These are phyloP conservation scores for Drosophila kepulauana DNA, from an alignment of 1,140 invertebrate genomes.

Conservation along the genomic window DNA sequence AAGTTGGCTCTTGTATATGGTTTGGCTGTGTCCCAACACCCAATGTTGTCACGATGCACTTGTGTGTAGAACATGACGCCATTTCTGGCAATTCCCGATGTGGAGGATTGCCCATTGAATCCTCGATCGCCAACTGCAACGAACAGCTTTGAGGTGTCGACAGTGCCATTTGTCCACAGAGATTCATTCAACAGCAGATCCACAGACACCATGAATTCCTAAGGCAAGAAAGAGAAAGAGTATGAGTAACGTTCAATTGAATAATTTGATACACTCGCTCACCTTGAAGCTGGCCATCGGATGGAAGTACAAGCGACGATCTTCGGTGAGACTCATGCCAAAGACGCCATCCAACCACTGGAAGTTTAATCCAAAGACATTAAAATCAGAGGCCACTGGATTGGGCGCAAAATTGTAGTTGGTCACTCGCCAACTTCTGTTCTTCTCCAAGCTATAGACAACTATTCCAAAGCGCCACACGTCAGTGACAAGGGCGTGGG, in stretches of 20 bases:
- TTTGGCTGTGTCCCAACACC: slow-evolving; percentile 92
- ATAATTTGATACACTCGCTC: not conserved
- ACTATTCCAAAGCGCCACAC: slow-evolving; percentile 91
- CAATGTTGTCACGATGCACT: slow-evolving; percentile 90
- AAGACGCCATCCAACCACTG: slow-evolving; percentile 94
- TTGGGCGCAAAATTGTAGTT: slow-evolving; percentile 92
- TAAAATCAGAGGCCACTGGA: slow-evolving; percentile 89
- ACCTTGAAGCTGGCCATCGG: slow-evolving; percentile 90
- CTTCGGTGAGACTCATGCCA: slow-evolving; percentile 89
- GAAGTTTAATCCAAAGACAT: slow-evolving; percentile 90
- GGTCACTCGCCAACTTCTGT: slow-evolving; percentile 90
- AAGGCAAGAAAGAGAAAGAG: not conserved
- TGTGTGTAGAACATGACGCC: slow-evolving; percentile 92
- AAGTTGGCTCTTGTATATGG: slow-evolving; percentile 88
- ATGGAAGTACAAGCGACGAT: slow-evolving; percentile 90
- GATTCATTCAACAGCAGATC: slow-evolving; percentile 88
- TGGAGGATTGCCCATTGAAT: slow-evolving; percentile 89
- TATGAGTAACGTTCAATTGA: no score
- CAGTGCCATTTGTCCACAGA: slow-evolving; percentile 85
- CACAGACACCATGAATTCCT: slow-evolving; percentile 90
- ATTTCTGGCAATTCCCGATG: slow-evolving; percentile 89
- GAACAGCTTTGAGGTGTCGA: slow-evolving; percentile 86
- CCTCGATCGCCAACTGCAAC: slow-evolving; percentile 88
- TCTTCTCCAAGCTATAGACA: slow-evolving; percentile 89
- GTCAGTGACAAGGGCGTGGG: slow-evolving; percentile 90